Evolutionary conservation across 2,797 vertebrate species (phyloP), one percentile per base, ranked within the genome.

Genomic region (Thaleichthys pacificus): DNA sequence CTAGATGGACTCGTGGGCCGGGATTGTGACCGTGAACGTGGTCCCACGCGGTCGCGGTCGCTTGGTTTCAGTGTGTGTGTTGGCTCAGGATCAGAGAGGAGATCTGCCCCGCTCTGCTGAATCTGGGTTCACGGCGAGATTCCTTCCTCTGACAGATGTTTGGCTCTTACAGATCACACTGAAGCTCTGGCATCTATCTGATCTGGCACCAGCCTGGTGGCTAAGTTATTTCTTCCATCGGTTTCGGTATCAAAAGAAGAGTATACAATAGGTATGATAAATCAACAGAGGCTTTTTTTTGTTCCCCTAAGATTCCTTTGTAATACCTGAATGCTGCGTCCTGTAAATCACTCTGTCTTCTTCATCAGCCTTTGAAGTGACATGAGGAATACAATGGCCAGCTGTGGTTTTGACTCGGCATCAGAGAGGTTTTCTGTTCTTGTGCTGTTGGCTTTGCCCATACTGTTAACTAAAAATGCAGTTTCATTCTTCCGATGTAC

Each of bases 101-200:
- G 38, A 54, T 0, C 66, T 83, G 51, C 75, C 71, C 54, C 21
- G 30, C n/a, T 54, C 75, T 79, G 70, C 77, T 70, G 70, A 86
- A 80, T 69, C 75, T 14, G 3, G 69, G 77, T 85, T 79, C 74
- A 74, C 72, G 32, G 24, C 74, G 70, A 76, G 65, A 65, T 77
- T 83, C 82, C 85, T 87, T 89, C 80, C 77, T 77, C 73, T 82
- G 76, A 88, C 89, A 87, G 83, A 87, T 87, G 84, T 89, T 89
- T 87, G 85, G 80, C 84, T 86, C 79, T 72, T 76, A 87, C 85
- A 83, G 75, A 77, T 62, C 64, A 61, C 80, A 80, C 81, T 76
- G 76, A 75, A 80, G 54, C 74, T 79, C 74, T 89, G 86, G 86
- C 79, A 66, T 65, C 75, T 69, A 32, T 73, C 56, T 76, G 66